Conservation (phyloP, 2,113 vertebrate genomes). For the Morone saxatilis region DNA sequence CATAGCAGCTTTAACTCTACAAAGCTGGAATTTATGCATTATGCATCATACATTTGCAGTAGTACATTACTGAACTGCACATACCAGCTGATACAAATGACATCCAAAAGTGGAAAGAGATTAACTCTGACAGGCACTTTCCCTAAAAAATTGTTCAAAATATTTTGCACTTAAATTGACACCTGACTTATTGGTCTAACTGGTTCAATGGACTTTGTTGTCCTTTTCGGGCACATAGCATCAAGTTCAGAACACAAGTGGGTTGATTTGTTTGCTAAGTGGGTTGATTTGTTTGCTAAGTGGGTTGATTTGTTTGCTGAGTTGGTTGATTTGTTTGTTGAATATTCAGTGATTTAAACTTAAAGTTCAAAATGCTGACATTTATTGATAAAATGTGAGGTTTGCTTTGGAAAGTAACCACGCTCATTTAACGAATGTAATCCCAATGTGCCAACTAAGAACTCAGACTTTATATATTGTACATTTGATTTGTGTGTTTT, state of each 20-base stretch:
- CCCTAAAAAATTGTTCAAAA: background rate
- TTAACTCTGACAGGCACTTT: background rate
- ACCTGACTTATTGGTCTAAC: background rate
- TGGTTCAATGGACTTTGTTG: background rate
- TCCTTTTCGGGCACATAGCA: background rate
- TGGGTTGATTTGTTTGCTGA: too few species aligned
- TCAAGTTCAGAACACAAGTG: background rate
- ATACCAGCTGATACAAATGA: background rate
- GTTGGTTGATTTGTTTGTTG: too few species aligned
- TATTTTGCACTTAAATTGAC: conserved; percentile 50
- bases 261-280: too few species aligned
- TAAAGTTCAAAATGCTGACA: background rate
- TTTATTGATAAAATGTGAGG: conserved; percentile 17
- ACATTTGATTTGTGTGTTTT: conserved; percentile 54
- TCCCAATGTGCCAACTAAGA: conserved; percentile 26
- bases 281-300: background rate
- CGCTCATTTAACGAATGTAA: conserved; percentile 7
- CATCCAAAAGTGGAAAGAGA: background rate
- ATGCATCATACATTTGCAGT: too few species aligned
- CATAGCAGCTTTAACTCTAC: background rate
- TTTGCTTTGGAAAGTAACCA: conserved; percentile 2
- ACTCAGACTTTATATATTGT: conserved; percentile 26
- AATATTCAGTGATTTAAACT: background rate
- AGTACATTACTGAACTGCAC: background rate
- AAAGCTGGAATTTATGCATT: background rate